A percentile compares a stretch with the other conserved stretches of the same genome.
phyloP scores from a whole-genome alignment of 2,113 vertebrate genomes.

The Bostrychus sinensis region DNA sequence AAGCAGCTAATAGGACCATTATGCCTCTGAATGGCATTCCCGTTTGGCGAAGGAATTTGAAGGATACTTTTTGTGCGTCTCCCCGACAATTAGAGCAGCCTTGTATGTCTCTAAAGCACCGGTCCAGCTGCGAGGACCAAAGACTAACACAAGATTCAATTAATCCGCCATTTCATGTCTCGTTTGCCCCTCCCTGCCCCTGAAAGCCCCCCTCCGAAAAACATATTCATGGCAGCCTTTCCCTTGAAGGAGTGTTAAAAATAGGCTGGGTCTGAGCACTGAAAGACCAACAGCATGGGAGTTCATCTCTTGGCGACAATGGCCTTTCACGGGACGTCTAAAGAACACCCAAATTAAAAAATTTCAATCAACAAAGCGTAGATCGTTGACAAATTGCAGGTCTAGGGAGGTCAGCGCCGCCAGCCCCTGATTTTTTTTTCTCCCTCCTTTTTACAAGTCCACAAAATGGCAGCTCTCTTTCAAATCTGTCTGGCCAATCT shows the following conservation, averaged over 20 bases:
- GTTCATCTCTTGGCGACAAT: slow-evolving; percentile 86
- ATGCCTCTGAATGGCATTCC: slow-evolving; percentile 90
- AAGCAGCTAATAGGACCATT: slow-evolving; percentile 98
- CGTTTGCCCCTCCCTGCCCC: slow-evolving; percentile 71
- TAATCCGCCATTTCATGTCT: slow-evolving; percentile 95
- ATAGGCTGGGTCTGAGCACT: slow-evolving; percentile 52
- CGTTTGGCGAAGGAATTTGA: slow-evolving; percentile 92
- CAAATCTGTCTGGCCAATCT: slow-evolving; percentile 70
- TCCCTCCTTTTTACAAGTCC: slow-evolving; percentile 33
- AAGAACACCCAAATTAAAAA: slow-evolving; percentile 94
- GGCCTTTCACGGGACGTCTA: slow-evolving; percentile 83
- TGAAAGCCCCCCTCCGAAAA: slow-evolving; percentile 37
- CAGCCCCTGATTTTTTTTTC: slow-evolving; percentile 68
- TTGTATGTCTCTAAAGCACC: slow-evolving; percentile 89
- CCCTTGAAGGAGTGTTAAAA: slow-evolving; percentile 73
- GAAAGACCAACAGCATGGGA: slow-evolving; percentile 84
- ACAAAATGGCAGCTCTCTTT: slow-evolving; percentile 81
- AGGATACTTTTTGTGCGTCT: slow-evolving; percentile 94
- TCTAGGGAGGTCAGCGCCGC: slow-evolving; percentile 69
- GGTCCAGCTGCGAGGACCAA: slow-evolving; percentile 88
- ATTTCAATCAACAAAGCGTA: slow-evolving; percentile 90
- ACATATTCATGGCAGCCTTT: slow-evolving; percentile 89
- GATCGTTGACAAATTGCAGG: slow-evolving; percentile 90
- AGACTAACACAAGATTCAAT: slow-evolving; percentile 93
- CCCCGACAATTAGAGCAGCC: slow-evolving; percentile 90